Evolutionary conservation across 2,888 invertebrate species (phyloP).

Genomic region (Drosophila flavopinicola): DNA sequence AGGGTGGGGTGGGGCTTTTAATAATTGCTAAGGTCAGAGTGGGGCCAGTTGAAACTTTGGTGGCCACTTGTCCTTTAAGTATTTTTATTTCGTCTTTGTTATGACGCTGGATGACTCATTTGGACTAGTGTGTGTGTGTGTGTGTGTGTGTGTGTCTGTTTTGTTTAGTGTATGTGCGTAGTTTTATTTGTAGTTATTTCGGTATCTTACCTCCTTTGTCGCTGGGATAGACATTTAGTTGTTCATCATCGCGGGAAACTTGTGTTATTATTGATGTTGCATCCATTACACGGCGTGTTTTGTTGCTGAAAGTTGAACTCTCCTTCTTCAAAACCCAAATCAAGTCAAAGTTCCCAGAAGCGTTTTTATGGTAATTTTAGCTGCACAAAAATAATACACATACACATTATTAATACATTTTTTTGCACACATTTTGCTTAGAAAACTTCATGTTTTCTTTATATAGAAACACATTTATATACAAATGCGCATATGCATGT

Average conservation of each 20-base stretch:
- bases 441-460: conserved; percentile 68
- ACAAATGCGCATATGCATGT: conserved; percentile 4
- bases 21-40: conserved; percentile 49
- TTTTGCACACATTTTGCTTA: conserved; percentile 55
- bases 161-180: not conserved
- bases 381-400: conserved; percentile 62
- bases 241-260: conserved; percentile 98
- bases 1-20: conserved; percentile 22
- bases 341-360: conserved; percentile 22
- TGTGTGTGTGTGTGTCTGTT: conserved; percentile 2
- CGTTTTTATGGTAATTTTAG: conserved; percentile 40
- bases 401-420: conserved; percentile 51
- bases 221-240: conserved; percentile 90
- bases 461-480: conserved; percentile 39
- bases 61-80: conserved; percentile 70
- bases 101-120: conserved; percentile 73
- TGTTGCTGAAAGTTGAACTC: conserved; percentile 38
- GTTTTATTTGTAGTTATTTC: conserved; percentile 15
- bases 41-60: conserved; percentile 30
- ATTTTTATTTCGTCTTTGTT: conserved; percentile 68
- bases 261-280: conserved; percentile 99
- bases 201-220: conserved; percentile 91
- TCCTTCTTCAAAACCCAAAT: conserved; percentile 25
- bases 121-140: conserved; percentile 8
- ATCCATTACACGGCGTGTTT: conserved; percentile 89